These are phyloP conservation scores for Okapia johnstoni DNA, from an alignment of 2,113 vertebrate species.

Conservation along the genomic window DNA sequence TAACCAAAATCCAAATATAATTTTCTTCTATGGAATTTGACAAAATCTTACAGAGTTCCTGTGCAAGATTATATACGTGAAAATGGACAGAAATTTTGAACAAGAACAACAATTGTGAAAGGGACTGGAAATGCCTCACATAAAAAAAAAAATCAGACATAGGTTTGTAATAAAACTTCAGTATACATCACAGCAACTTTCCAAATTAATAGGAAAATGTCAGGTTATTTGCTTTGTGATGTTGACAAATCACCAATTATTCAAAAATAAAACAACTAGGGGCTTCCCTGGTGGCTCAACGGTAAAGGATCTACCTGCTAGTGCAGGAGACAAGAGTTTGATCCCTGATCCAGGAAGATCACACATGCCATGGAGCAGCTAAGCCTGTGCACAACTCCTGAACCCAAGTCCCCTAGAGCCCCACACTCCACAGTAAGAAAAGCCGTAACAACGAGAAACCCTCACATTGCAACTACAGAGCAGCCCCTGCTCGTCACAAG, in stretches of 20 bases:
- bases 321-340: not conserved
- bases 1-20: not conserved
- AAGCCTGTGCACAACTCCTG: not conserved
- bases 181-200: not conserved
- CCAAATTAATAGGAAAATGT: not conserved
- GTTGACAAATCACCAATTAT: not conserved
- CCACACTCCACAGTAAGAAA: not conserved
- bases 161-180: not conserved
- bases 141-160: not conserved
- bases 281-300: not conserved
- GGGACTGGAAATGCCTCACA: not conserved
- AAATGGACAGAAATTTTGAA: not conserved
- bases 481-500: not conserved
- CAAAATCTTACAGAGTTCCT: not conserved
- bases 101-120: not conserved
- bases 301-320: not conserved
- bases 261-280: not conserved
- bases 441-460: not conserved
- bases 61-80: not conserved
- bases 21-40: not conserved
- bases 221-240: not conserved
- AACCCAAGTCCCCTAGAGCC: not conserved
- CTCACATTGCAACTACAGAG: not conserved
- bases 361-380: not conserved
- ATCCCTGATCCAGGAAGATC: not conserved